Evolutionary conservation across 2,113 vertebrate genomes (phyloP).

Genomic region (Suncus etruscus): DNA sequence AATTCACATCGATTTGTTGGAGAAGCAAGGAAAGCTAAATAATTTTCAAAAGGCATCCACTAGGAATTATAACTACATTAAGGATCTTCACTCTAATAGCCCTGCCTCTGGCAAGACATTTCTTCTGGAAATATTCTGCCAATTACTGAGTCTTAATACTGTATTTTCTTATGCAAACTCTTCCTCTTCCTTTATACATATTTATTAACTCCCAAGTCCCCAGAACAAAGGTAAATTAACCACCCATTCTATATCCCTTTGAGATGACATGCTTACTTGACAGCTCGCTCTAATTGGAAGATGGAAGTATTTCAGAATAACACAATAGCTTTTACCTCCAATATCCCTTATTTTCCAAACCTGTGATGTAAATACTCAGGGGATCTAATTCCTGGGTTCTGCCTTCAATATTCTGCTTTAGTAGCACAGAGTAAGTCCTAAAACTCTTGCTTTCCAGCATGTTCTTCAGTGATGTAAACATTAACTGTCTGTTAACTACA

Average conservation of each 20-base stretch:
- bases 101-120: not conserved
- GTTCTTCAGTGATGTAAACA: not conserved
- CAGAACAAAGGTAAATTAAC: not conserved
- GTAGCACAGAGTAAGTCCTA: not conserved
- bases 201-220: constrained; percentile 23
- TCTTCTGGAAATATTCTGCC: not conserved
- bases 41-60: constrained; percentile 5
- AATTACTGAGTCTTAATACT: not conserved
- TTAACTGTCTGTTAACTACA: not conserved
- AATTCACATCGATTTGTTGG: constrained; percentile 32
- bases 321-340: not conserved
- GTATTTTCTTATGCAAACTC: not conserved
- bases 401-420: not conserved
- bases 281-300: not conserved
- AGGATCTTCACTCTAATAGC: not conserved
- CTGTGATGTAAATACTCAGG: not conserved
- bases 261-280: constrained; percentile 5
- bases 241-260: not conserved
- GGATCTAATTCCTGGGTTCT: not conserved
- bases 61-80: not conserved
- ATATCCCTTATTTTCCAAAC: not conserved
- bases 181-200: not conserved
- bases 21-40: not conserved
- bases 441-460: not conserved
- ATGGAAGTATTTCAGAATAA: not conserved